Conservation (phyloP, 1,140 invertebrate genomes). For the Lasioglossum baleicum region DNA sequence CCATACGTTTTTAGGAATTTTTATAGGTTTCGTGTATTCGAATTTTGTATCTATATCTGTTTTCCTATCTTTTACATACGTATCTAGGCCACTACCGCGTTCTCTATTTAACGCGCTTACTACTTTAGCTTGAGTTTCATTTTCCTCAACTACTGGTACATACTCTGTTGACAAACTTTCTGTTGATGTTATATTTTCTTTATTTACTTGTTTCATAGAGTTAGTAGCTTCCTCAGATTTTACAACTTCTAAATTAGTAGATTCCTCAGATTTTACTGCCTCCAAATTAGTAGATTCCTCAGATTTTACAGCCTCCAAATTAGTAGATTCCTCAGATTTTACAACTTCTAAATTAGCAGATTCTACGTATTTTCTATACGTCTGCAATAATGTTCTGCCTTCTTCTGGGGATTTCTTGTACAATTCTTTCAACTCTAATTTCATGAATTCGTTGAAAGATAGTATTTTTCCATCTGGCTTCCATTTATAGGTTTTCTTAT, state of each 20-base stretch:
- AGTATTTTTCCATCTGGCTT: not conserved
- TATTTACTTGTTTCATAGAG: not conserved
- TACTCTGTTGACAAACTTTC: not conserved
- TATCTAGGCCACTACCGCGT: conserved; percentile 32
- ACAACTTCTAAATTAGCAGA: not conserved
- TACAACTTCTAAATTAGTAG: not conserved
- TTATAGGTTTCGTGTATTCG: conserved; percentile 82
- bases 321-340: not conserved
- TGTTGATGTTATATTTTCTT: not conserved
- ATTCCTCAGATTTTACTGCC: too few species aligned
- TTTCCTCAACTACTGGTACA: not conserved
- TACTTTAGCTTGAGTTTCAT: conserved; percentile 1
- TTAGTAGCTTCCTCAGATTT: not conserved
- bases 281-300: too few species aligned
- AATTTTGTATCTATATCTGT: conserved; percentile 58
- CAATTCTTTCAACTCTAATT: conserved; percentile 31
- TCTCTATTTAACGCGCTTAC: not conserved
- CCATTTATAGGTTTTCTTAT: not conserved
- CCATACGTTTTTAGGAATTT: conserved; percentile 83
- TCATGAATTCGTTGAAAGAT: conserved; percentile 55
- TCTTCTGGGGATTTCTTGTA: conserved; percentile 19
- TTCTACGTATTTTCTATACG: conserved; percentile 38
- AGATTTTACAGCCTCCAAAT: not conserved
- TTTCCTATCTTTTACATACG: conserved; percentile 59
- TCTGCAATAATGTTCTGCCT: conserved; percentile 16